A percentile compares a stretch with the other conserved stretches of the same genome.
phyloP scores from a whole-genome alignment of 2,113 vertebrate genomes.

The Willisornis vidua region DNA sequence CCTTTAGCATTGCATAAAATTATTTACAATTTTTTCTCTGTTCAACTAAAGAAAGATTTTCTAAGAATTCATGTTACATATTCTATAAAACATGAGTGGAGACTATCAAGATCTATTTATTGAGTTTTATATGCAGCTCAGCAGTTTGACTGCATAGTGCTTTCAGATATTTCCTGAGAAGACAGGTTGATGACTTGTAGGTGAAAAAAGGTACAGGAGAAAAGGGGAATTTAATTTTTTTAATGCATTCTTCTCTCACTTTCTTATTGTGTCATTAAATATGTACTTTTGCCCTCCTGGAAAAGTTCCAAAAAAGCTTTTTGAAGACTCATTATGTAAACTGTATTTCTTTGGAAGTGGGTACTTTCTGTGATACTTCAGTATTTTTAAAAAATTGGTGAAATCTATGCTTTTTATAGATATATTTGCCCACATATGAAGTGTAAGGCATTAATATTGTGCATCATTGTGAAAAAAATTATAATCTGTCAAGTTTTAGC shows the following conservation, averaged over 20 bases:
- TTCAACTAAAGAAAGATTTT: neutral
- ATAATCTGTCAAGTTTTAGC: neutral
- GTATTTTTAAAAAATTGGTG: neutral
- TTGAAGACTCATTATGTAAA: neutral
- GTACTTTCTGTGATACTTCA: neutral
- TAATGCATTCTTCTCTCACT: neutral
- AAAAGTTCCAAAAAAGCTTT: neutral
- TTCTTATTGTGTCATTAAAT: neutral
- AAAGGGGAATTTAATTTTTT: neutral
- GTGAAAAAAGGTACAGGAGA: neutral
- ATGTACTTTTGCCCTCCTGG: neutral
- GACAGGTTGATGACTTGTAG: neutral
- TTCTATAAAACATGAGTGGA: neutral
- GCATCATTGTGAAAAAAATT: neutral
- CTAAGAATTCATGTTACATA: neutral
- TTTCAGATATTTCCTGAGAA: neutral
- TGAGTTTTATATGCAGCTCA: neutral
- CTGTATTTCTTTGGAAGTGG: neutral
- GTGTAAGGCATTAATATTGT: neutral
- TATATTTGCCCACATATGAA: neutral
- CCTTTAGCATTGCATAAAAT: neutral
- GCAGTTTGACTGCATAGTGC: neutral
- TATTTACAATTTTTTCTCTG: neutral
- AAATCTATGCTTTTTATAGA: neutral
- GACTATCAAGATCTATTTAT: neutral